phyloP scores from a whole-genome alignment of 1,140 invertebrate species.

The Brachionus asplanchnoidis region DNA sequence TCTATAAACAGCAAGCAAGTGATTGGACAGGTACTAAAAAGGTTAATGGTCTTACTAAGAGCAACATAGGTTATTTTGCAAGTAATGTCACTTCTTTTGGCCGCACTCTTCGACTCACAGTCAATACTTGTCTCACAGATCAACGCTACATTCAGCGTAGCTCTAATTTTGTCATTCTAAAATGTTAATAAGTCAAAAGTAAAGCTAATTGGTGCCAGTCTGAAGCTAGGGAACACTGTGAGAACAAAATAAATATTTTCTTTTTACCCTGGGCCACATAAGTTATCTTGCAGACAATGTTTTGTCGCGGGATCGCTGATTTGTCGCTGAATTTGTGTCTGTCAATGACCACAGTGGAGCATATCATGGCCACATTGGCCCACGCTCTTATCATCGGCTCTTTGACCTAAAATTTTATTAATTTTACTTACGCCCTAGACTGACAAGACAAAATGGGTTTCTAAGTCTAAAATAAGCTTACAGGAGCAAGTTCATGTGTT shows the following conservation, averaged over 20 bases:
- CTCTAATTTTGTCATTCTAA: conserved; percentile 58
- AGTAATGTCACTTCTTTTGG: conserved; percentile 83
- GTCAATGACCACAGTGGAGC: conserved; percentile 78
- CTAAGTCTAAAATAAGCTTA: conserved; percentile 58
- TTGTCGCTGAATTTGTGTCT: background rate
- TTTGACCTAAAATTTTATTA: conserved; percentile 32
- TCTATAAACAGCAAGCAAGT: conserved; percentile 13
- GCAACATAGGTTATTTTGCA: conserved; percentile 71
- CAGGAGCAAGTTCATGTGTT: conserved; percentile 71
- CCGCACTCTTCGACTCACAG: conserved; percentile 76
- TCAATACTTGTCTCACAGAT: conserved; percentile 75
- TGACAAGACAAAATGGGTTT: background rate
- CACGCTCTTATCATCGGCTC: conserved; percentile 69
- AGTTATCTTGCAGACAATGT: conserved; percentile 30
- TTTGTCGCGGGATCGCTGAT: background rate
- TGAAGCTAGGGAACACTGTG: background rate
- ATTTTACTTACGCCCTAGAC: background rate
- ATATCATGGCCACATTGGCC: conserved; percentile 89
- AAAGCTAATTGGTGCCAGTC: background rate
- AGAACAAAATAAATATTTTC: conserved; percentile 58
- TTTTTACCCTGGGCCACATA: conserved; percentile 40
- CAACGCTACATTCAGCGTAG: conserved; percentile 88
- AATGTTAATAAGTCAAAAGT: background rate
- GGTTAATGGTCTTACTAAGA: conserved; percentile 37
- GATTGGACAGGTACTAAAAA: conserved; percentile 22